Conservation (phyloP, 2,113 vertebrate genomes). For the Platanista minor region DNA sequence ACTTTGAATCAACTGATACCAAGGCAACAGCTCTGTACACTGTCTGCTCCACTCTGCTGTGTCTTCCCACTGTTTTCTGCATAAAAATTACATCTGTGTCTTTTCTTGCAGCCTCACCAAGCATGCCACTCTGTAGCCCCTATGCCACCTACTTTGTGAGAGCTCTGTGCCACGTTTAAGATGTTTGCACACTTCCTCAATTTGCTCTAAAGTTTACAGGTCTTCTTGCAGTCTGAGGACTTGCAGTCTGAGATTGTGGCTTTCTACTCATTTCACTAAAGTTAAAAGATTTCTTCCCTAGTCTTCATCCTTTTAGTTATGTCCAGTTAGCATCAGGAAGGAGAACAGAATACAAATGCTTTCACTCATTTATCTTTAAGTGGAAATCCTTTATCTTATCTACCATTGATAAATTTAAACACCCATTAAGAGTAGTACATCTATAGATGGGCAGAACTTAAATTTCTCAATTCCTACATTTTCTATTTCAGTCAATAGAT, state of each 20-base stretch:
- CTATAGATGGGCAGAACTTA: background rate
- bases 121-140: background rate
- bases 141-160: no score
- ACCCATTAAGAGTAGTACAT: background rate
- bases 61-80: background rate
- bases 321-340: background rate
- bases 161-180: background rate
- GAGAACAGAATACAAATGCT: background rate
- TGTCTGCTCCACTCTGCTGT: background rate
- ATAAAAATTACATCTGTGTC: background rate
- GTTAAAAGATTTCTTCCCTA: background rate
- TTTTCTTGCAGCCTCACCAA: background rate
- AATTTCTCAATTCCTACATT: background rate
- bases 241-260: background rate
- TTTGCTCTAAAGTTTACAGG: background rate
- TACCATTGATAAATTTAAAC: background rate
- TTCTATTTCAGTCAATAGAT: background rate
- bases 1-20: background rate
- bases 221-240: background rate
- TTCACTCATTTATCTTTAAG: background rate
- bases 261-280: slow-evolving; percentile 12
- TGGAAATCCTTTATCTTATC: background rate
- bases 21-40: background rate
- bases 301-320: background rate
- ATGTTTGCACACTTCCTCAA: background rate